These are phyloP conservation scores for Meloe dianella DNA, from an alignment of 2,888 invertebrate genomes.

Conservation along the genomic window DNA sequence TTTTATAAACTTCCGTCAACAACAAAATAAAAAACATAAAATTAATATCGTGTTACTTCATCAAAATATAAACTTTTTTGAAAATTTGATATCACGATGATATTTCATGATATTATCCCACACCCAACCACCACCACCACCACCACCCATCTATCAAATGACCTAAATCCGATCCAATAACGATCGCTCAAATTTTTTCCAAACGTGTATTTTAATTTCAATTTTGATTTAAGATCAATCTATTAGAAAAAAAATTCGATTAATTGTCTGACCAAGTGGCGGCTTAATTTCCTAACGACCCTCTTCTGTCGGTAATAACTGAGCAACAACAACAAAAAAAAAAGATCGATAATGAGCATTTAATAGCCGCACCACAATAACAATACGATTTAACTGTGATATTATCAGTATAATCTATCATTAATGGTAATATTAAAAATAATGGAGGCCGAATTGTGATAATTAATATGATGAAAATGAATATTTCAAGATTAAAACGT, in stretches of 20 bases:
- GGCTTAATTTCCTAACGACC: too few species aligned
- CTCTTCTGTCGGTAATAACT: neutral
- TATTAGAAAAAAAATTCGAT: neutral
- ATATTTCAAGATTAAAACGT: neutral
- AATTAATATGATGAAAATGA: neutral
- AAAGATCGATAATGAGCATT: neutral
- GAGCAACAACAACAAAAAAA: neutral
- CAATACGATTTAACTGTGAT: neutral
- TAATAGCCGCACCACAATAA: neutral
- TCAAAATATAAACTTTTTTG: neutral
- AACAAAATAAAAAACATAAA: too few species aligned
- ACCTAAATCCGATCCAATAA: neutral
- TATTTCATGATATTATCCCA: neutral
- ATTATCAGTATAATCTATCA: neutral
- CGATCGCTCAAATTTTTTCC: neutral
- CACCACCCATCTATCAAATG: conserved; percentile 1
- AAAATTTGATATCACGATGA: conserved; percentile 8
- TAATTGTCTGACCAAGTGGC: neutral
- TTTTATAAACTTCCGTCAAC: neutral
- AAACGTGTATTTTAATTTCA: too few species aligned
- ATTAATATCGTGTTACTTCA: neutral
- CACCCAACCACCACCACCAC: too few species aligned
- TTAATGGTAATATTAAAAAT: neutral
- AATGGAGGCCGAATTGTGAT: neutral
- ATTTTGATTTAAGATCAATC: neutral